Conservation (phyloP, 2,888 invertebrate species). For the Carpatolechia fugitivella region DNA sequence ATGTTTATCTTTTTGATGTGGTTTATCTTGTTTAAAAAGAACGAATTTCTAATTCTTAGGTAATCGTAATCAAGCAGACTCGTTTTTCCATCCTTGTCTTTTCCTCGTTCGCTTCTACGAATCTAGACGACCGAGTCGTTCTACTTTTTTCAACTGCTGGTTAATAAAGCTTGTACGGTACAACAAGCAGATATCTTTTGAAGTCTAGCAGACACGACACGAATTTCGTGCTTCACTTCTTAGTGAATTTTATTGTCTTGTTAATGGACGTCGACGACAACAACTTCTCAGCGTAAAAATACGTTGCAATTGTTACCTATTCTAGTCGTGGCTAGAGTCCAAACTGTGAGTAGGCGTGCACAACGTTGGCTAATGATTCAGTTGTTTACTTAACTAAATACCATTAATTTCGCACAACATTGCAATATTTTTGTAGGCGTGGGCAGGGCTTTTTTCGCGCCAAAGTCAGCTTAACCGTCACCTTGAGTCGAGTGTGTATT, state of each 20-base stretch:
- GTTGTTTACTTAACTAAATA: slow-evolving; percentile 33
- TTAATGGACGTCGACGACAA: slow-evolving; percentile 2
- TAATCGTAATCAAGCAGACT: too few species aligned
- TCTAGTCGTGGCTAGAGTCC: slow-evolving; percentile 38
- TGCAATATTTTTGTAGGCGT: not conserved
- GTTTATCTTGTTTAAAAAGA: too few species aligned
- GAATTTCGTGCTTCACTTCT: not conserved
- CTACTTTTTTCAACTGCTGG: not conserved
- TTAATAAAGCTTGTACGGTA: not conserved
- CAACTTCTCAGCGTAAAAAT: slow-evolving; percentile 28
- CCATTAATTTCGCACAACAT: slow-evolving; percentile 4
- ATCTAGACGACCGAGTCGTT: not conserved
- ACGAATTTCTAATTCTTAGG: too few species aligned
- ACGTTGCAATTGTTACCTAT: slow-evolving; percentile 35
- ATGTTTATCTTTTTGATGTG: not conserved
- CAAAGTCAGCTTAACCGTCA: not conserved
- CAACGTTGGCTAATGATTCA: slow-evolving; percentile 31
- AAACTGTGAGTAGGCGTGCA: slow-evolving; percentile 26
- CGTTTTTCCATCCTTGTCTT: not conserved
- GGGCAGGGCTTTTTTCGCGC: not conserved
- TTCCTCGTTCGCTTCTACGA: slow-evolving; percentile 4
- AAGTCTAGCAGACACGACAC: not conserved
- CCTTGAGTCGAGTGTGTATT: not conserved
- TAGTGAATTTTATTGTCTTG: slow-evolving; percentile 5
- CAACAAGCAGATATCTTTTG: not conserved